Conservation (phyloP, 2,888 invertebrate species). For the Torymus tubicola region DNA sequence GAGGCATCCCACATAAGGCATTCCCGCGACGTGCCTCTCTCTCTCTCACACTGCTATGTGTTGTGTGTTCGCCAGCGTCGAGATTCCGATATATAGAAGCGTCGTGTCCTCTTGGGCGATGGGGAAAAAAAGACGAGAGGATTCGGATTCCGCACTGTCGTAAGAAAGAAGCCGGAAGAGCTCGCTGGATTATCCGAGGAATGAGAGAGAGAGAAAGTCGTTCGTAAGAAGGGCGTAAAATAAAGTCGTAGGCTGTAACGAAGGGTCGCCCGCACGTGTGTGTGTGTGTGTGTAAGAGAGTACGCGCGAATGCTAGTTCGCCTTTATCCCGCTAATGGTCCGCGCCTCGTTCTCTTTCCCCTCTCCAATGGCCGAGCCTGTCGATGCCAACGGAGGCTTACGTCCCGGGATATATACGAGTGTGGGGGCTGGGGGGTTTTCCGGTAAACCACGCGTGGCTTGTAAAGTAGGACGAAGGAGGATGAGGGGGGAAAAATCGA, state of each 20-base stretch:
- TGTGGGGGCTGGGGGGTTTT: not conserved
- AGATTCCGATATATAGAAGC: too few relatives aligned
- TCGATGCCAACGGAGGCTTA: conserved; percentile 26
- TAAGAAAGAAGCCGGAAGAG: conserved; percentile 19
- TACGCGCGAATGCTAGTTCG: too few relatives aligned
- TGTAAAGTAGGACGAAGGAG: conserved; percentile 40
- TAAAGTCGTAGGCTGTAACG: conserved; percentile 36
- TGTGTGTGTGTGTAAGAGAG: too few relatives aligned
- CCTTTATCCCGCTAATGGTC: conserved; percentile 46
- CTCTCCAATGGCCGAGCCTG: not conserved
- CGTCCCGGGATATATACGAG: conserved; percentile 22
- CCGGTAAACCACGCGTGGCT: conserved; percentile 28
- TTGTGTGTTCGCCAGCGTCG: too few relatives aligned
- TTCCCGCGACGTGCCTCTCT: conserved; percentile 8
- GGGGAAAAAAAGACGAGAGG: too few relatives aligned
- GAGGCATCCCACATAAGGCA: conserved; percentile 19
- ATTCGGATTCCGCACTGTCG: too few relatives aligned
- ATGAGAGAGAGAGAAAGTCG: too few relatives aligned
- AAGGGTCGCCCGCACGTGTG: not conserved
- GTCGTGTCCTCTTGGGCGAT: too few relatives aligned
- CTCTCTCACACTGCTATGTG: too few relatives aligned
- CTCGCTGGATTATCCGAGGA: conserved; percentile 42
- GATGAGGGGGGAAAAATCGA: conserved; percentile 22
- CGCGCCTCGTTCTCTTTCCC: not conserved
- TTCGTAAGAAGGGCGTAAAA: conserved; percentile 22